These are phyloP conservation scores for Coboldia fuscipes DNA, from an alignment of 1,140 invertebrate species.

Conservation along the genomic window DNA sequence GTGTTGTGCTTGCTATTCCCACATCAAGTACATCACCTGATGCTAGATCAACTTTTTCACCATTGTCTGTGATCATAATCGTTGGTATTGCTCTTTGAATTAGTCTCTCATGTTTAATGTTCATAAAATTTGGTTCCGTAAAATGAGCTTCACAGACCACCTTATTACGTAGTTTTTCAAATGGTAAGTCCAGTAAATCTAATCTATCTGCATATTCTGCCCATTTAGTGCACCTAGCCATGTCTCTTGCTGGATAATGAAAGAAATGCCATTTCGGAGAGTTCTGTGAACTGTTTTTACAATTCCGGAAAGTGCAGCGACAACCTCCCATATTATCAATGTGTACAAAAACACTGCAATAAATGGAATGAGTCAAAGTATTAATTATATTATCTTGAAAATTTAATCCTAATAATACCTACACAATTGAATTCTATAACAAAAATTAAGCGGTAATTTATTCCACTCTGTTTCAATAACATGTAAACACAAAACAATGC, in stretches of 20 bases:
- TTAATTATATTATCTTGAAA: no score
- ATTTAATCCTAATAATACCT: no score
- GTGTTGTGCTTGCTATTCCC: no score
- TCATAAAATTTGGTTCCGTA: conserved; percentile 23
- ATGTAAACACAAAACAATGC: no score
- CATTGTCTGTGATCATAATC: conserved; percentile 7
- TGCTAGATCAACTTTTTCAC: conserved; percentile 6
- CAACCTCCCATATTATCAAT: conserved; percentile 32
- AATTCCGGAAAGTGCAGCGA: conserved; percentile 24
- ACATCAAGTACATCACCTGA: not conserved
- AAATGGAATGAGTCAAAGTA: no score
- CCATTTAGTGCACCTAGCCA: conserved; percentile 19
- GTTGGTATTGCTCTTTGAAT: conserved; percentile 10
- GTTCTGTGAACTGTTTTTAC: conserved; percentile 15
- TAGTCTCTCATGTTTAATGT: conserved; percentile 16
- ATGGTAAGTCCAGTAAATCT: conserved; percentile 15
- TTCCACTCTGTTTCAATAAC: no score
- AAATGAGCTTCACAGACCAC: conserved; percentile 25
- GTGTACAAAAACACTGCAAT: no score
- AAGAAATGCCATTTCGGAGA: conserved; percentile 24
- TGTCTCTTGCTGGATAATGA: conserved; percentile 23
- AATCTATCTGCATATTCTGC: conserved; percentile 16
- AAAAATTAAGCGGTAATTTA: no score
- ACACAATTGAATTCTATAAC: no score
- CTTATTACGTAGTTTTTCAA: conserved; percentile 19